Evolutionary conservation across 2,888 invertebrate species (phyloP).

Genomic region (Taenaris catops): DNA sequence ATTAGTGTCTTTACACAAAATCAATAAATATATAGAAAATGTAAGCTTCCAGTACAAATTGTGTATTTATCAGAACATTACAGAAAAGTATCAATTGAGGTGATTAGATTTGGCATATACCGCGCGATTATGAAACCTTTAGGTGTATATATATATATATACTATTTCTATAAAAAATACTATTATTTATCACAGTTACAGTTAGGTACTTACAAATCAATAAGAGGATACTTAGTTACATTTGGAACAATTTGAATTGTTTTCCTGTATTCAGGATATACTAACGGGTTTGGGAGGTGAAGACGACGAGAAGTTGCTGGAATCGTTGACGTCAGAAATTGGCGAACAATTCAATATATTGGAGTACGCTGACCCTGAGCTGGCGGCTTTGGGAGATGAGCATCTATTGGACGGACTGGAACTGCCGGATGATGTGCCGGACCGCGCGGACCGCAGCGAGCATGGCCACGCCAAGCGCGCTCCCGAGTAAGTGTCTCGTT

Average conservation of each 20-base stretch:
- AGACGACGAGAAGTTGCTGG: constrained; percentile 91
- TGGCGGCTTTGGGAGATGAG: constrained; percentile 89
- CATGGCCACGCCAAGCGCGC: constrained; percentile 61
- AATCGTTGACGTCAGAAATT: constrained; percentile 87
- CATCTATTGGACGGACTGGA: constrained; percentile 93
- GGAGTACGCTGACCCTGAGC: constrained; percentile 96
- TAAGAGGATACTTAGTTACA: no score
- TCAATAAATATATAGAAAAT: no score
- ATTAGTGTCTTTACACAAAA: no score
- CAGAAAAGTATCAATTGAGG: no score
- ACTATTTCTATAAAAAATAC: no score
- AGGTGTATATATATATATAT: no score
- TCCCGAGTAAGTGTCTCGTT: constrained; percentile 39
- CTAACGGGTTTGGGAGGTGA: constrained; percentile 91
- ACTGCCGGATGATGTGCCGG: constrained; percentile 85
- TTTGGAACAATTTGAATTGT: neutral
- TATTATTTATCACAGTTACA: no score
- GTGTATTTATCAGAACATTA: no score
- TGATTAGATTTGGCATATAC: no score
- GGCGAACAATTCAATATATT: constrained; percentile 97
- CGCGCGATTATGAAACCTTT: no score
- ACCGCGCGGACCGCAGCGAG: constrained; percentile 32
- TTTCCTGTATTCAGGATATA: constrained; percentile 75
- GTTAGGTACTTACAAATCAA: no score
- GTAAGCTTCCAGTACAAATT: no score